Conservation (phyloP, 2,113 vertebrate species). For the Thalassarche chlororhynchos region DNA sequence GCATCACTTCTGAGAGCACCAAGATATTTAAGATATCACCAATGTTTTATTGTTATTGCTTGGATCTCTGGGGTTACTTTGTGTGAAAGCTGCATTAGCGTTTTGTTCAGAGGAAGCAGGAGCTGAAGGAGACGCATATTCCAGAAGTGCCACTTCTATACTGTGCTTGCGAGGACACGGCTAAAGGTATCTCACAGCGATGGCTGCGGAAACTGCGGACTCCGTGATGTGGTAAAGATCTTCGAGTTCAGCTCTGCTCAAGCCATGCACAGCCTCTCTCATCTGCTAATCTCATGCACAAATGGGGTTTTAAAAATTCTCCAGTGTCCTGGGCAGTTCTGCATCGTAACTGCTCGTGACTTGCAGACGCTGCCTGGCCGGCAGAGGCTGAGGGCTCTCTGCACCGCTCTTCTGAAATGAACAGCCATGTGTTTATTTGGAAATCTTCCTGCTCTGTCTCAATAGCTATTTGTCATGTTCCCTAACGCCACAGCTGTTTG, state of each 20-base stretch:
- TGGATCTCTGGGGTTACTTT: neutral
- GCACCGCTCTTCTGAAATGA: neutral
- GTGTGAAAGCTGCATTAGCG: neutral
- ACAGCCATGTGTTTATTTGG: neutral
- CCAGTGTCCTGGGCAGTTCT: neutral
- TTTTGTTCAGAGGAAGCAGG: neutral
- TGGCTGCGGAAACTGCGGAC: neutral
- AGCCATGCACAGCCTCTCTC: neutral
- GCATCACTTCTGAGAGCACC: neutral
- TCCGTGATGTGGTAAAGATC: rapidly evolving
- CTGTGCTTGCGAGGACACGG: rapidly evolving
- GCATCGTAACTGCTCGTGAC: neutral
- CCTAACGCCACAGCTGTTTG: conserved; percentile 61
- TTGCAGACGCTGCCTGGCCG: rapidly evolving
- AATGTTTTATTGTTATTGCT: neutral
- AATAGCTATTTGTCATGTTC: neutral
- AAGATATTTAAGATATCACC: neutral
- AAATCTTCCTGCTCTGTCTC: neutral
- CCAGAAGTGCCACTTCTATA: neutral
- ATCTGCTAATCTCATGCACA: neutral
- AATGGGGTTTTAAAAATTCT: neutral
- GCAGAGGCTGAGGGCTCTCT: neutral
- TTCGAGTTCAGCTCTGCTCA: neutral
- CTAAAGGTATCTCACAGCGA: neutral
- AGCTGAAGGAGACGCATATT: rapidly evolving